These are phyloP conservation scores for Pedetes capensis DNA, from an alignment of 2,113 vertebrate species.

Conservation along the genomic window DNA sequence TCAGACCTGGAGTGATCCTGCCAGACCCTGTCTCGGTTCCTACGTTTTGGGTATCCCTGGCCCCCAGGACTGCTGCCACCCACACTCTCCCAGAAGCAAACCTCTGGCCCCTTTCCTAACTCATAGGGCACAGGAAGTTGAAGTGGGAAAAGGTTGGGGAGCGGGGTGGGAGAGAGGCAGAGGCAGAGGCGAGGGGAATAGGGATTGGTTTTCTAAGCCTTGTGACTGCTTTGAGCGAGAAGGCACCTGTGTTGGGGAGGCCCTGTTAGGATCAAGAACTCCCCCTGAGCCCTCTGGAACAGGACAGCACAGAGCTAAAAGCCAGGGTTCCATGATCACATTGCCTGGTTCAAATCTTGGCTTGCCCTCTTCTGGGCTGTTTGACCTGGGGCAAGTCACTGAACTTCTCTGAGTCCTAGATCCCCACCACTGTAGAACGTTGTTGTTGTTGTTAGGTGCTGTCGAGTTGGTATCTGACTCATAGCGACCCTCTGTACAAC, in stretches of 20 bases:
- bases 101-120: neutral
- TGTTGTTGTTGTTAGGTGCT: no score
- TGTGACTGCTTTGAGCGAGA: neutral
- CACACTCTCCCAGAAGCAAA: neutral
- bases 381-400: neutral
- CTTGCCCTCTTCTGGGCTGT: neutral
- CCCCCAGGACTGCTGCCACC: neutral
- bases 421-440: neutral
- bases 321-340: neutral
- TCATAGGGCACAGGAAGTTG: neutral
- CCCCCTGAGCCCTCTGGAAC: no score
- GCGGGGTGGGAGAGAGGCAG: fast-evolving
- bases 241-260: neutral
- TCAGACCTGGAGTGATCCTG: neutral
- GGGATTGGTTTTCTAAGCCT: neutral
- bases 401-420: neutral
- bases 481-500: no score
- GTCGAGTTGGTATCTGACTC: no score
- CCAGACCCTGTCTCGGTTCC: neutral
- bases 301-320: neutral
- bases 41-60: neutral
- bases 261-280: neutral
- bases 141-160: neutral
- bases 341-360: neutral
- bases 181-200: neutral